A percentile compares a stretch with the other conserved stretches of the same genome.
Evolutionary conservation across 35 echinoderm and acorn worm species (phyloP).

Genomic region (Ptychodera flava): DNA sequence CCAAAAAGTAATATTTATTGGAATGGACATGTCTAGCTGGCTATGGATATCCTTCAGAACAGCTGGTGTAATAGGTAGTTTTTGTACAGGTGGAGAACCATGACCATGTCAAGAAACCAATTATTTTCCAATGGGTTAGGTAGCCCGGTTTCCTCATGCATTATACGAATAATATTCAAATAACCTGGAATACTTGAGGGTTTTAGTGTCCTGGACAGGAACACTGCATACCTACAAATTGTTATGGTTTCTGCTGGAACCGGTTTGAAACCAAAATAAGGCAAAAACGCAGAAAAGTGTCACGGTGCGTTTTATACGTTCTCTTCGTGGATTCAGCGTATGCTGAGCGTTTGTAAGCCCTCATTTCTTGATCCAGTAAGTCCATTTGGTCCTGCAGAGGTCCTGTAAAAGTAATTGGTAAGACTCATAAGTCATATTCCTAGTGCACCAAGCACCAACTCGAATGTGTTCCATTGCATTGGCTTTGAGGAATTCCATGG

Average conservation of each 20-base stretch:
- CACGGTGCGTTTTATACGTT: no score
- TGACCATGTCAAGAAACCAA: not conserved
- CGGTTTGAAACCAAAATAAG: not conserved
- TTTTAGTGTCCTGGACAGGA: not conserved
- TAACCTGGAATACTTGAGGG: not conserved
- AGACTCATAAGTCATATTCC: not conserved
- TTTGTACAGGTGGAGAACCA: no score
- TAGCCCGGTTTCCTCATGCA: not conserved
- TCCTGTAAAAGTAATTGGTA: not conserved
- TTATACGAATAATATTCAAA: not conserved
- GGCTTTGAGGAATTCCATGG: not conserved
- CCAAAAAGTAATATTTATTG: no score
- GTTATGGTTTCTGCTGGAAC: not conserved
- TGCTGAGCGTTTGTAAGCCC: not conserved
- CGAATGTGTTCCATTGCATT: not conserved
- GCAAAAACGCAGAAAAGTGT: not conserved
- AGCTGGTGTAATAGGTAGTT: not conserved
- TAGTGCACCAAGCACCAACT: not conserved
- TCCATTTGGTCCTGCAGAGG: not conserved
- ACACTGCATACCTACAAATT: not conserved
- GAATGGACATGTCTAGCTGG: not conserved
- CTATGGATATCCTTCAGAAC: not conserved
- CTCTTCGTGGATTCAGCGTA: not conserved
- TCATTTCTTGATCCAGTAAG: not conserved
- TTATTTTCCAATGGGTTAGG: not conserved